Evolutionary conservation across 2,888 invertebrate species (phyloP).

Genomic region (Caenorhabditis drosophilae): DNA sequence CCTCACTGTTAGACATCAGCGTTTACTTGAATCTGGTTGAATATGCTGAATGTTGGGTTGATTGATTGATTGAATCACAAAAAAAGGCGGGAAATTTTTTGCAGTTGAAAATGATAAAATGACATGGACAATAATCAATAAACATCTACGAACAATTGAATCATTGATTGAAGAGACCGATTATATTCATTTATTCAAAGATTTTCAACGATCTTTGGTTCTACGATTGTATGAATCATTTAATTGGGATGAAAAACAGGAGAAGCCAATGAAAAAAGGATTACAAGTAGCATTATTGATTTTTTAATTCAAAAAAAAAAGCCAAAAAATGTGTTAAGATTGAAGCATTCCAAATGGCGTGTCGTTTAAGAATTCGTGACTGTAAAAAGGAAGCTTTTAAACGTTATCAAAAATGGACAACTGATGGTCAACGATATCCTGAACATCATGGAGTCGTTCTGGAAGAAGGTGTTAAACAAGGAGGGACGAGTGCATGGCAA

Average conservation of each 20-base stretch:
- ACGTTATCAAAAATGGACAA: conserved; percentile 48
- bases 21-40: conserved; percentile 51
- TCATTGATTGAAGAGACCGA: conserved; percentile 49
- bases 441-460: conserved; percentile 52
- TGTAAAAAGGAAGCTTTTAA: conserved; percentile 48
- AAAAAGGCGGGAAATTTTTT: conserved; percentile 5
- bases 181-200: conserved; percentile 43
- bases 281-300: no score
- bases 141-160: conserved; percentile 51
- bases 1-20: conserved; percentile 47
- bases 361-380: conserved; percentile 48
- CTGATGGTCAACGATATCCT: conserved; percentile 23
- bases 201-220: conserved; percentile 53
- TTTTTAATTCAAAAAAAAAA: conserved; percentile 11
- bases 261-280: conserved; percentile 19
- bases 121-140: conserved; percentile 54
- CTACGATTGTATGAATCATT: conserved; percentile 50
- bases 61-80: not conserved
- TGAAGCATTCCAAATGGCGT: conserved; percentile 48
- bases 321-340: conserved; percentile 34
- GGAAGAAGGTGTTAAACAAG: conserved; percentile 53
- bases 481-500: conserved; percentile 51
- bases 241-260: conserved; percentile 47
- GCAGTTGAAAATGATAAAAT: conserved; percentile 53
- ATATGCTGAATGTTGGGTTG: conserved; percentile 47